Conservation (phyloP, 2,888 invertebrate genomes). For the Orchesella flavescens region DNA sequence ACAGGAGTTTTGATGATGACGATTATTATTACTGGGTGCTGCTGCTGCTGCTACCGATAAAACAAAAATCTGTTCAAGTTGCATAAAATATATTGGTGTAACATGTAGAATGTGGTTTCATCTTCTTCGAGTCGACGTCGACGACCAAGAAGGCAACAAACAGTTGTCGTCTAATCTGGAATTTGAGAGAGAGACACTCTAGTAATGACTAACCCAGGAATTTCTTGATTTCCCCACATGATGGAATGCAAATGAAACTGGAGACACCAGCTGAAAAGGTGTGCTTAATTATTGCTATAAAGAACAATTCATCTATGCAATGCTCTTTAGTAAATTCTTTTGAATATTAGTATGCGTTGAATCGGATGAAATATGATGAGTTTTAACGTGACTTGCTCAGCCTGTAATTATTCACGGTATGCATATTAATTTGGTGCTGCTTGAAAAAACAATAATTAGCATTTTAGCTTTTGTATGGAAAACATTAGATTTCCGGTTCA, state of each 20-base stretch:
- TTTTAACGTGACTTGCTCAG: constrained; percentile 17
- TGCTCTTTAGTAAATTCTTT: too few relatives aligned
- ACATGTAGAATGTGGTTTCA: constrained; percentile 42
- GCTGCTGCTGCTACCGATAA: not conserved
- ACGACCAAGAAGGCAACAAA: not conserved
- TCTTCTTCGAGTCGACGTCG: not conserved
- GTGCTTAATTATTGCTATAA: constrained; percentile 8
- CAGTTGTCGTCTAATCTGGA: constrained; percentile 12
- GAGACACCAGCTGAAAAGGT: constrained; percentile 1
- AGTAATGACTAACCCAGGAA: constrained; percentile 9
- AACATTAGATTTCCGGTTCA: constrained; percentile 11
- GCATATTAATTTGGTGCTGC: not conserved
- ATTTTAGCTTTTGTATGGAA: not conserved
- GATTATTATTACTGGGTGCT: constrained; percentile 36
- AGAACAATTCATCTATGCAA: too few relatives aligned
- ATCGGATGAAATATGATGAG: not conserved
- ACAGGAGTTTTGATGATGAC: constrained; percentile 41
- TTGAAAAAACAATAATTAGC: constrained; percentile 18
- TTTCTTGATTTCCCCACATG: not conserved
- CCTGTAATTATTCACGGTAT: not conserved
- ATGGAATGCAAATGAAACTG: constrained; percentile 6
- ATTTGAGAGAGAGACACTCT: too few relatives aligned
- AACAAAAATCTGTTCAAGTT: constrained; percentile 2
- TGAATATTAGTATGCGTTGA: too few relatives aligned
- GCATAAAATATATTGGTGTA: constrained; percentile 16